Evolutionary conservation across 2,888 invertebrate genomes (phyloP), one percentile per base, ranked within the genome.

Genomic region (Lasioglossum leucozonium): DNA sequence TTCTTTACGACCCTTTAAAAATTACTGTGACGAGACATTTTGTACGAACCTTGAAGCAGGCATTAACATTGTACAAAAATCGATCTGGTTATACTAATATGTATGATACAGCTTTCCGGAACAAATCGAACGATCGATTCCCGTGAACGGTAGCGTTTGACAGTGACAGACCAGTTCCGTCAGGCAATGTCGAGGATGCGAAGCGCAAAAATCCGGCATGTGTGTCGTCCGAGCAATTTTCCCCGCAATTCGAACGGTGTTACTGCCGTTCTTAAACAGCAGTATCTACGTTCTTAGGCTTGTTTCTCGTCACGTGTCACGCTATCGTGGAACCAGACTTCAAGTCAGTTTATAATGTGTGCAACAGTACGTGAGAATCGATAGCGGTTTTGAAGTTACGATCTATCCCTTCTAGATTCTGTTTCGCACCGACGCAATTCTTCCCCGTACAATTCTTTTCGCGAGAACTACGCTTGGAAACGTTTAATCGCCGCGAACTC

Each of bases 251-350:
- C 42, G 77, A 74, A 47, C 62, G 47, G 74, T 84, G 76, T 82
- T 84, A 87, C 83, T 80, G 79, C 82, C 82, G 86, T 90, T 92
- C 89, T 91, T 89, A 90, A 90, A 91, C 90, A 90, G 88, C 91
- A 88, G 87, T 91, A 91, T 92, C 91, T 89, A 88, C 86, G 84
- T 91, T 92, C 90, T 92, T 89, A 89, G 89, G 87, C 90, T n/a
- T 90, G 89, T 91, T 92, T 92, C 91, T 91, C 88, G 89, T 93
- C 92, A 93, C 90, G 87, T 91, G 90, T 93, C 93, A 93, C 93
- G 93, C 92, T 84, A 93, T 88, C 88, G 69, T 71, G 81, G 86
- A 87, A 86, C 87, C 87, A 86, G 84, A 86, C 87, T 84, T 82
- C 80, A 79, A 81, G 87, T 58, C 84, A 79, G 84, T 78, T 84